Base-by-base conservation (phyloP, 92 coral and sea anemone species). In the Umimayanthus chanpuru region DNA sequence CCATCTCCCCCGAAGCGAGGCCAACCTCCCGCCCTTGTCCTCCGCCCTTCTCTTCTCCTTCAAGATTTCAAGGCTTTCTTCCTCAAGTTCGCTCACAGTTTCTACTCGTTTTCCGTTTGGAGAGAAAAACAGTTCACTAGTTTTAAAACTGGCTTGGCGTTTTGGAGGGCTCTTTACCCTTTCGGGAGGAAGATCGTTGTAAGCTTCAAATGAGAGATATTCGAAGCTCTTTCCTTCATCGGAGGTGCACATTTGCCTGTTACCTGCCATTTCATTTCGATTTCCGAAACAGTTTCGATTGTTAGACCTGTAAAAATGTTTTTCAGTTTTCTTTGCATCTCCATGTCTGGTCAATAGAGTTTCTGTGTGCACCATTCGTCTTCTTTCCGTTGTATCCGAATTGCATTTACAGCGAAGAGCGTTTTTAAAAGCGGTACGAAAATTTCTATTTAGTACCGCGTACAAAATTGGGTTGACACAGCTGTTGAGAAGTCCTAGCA, bases 401-500 rank as follows among this genome's bases (percentile, higher is more conserved):
- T 90, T 90, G 58, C 95, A 94, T 81, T 93, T 90, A 40, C 98
- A 94, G 8, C 95, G 92, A 66, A 94, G 85, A 49, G 95, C 95
- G 79, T 94, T 92, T 36, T 89, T 91, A 77, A 94, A 93, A 38
- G 95, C 98, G 40, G 83, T 93, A 81, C 98, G 88, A 77, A 94
- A 94, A 71, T 93, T 94, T 68, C 80, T 93, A 85, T 94, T 94
- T 41, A 94, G 92, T 8, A 91, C 95, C 12, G 98, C 98, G 71
- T 94, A 94, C 73, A 93, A 88, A 9, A 94, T 70, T 18, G 98
- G 98, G 67, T 94, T 94, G 16, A 92, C 92, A 9, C 93, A 95
- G 50, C 98, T 94, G 86, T 93, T 94, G 14, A 94, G 77, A 76
- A 94, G 82, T 41, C 92, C 98, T 50, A 94, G 91, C 77, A 94